A percentile compares a stretch with the other conserved stretches of the same genome.
Evolutionary conservation across 53 echinoderm and acorn worm genomes (phyloP).

Genomic region (Zoroaster sp.): DNA sequence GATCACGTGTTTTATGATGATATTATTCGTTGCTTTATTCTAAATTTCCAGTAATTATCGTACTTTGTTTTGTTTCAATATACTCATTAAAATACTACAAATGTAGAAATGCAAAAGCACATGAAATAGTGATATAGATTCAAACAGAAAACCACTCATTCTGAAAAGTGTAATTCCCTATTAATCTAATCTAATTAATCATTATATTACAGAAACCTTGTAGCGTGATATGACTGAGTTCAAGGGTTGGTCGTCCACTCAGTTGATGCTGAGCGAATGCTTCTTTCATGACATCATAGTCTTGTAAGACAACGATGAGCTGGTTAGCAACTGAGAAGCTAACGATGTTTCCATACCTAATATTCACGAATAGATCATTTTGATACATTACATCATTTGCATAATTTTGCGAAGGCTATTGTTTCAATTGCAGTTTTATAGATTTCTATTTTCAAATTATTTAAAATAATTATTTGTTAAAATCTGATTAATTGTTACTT

Average conservation of each 20-base stretch:
- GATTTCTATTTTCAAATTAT: neutral
- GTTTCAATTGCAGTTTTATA: neutral
- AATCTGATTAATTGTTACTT: neutral
- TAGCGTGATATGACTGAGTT: slow-evolving; percentile 34
- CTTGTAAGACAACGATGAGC: slow-evolving; percentile 49
- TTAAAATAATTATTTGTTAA: neutral
- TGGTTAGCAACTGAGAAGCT: slow-evolving; percentile 48
- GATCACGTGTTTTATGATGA: neutral
- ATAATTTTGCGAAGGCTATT: no score
- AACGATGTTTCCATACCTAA: slow-evolving; percentile 45
- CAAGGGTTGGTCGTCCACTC: slow-evolving; percentile 45
- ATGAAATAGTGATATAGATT: neutral
- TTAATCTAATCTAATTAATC: neutral
- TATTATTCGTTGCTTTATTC: neutral
- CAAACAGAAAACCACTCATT: no score
- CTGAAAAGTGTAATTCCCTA: no score
- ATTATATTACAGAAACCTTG: slow-evolving; percentile 21
- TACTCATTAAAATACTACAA: neutral
- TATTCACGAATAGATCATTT: neutral
- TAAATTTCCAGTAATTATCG: neutral
- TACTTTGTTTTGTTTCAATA: neutral
- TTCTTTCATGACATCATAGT: slow-evolving; percentile 65
- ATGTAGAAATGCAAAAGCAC: neutral
- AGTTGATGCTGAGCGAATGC: slow-evolving; percentile 51
- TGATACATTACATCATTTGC: neutral